Evolutionary conservation across 2,888 invertebrate species (phyloP).

Genomic region (Trimorus sp.): DNA sequence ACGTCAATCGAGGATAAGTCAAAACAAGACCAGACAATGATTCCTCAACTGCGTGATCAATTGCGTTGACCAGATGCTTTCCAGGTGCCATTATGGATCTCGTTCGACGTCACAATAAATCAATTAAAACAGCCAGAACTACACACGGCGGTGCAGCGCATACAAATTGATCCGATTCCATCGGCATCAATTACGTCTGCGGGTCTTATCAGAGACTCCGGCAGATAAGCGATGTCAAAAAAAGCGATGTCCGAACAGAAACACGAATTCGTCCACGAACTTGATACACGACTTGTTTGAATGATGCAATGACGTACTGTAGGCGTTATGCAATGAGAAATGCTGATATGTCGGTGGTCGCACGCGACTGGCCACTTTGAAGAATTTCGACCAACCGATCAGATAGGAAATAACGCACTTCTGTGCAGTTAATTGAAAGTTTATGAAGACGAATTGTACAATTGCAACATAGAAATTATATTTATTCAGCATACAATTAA

Average conservation of each 20-base stretch:
- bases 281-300: constrained; percentile 30
- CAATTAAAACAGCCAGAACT: constrained; percentile 2
- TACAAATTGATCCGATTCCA: constrained; percentile 13
- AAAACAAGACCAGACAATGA: constrained; percentile 74
- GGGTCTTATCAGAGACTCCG: constrained; percentile 32
- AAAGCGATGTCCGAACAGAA: constrained; percentile 9
- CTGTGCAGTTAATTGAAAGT: not conserved
- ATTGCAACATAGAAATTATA: constrained; percentile 13
- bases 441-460: not conserved
- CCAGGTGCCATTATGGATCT: constrained; percentile 56
- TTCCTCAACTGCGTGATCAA: constrained; percentile 74
- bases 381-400: not conserved
- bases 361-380: not conserved
- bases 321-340: constrained; percentile 47
- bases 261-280: constrained; percentile 17
- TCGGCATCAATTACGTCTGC: constrained; percentile 18
- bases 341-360: constrained; percentile 5
- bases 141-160: not conserved
- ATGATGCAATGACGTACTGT: constrained; percentile 42
- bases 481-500: constrained; percentile 22
- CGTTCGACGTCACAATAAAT: constrained; percentile 2
- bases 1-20: constrained; percentile 76
- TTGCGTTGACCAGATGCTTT: constrained; percentile 76
- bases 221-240: constrained; percentile 44
- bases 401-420: too few species aligned